phyloP scores from a whole-genome alignment of 2,797 vertebrate genomes.

The Diceros bicornis region DNA sequence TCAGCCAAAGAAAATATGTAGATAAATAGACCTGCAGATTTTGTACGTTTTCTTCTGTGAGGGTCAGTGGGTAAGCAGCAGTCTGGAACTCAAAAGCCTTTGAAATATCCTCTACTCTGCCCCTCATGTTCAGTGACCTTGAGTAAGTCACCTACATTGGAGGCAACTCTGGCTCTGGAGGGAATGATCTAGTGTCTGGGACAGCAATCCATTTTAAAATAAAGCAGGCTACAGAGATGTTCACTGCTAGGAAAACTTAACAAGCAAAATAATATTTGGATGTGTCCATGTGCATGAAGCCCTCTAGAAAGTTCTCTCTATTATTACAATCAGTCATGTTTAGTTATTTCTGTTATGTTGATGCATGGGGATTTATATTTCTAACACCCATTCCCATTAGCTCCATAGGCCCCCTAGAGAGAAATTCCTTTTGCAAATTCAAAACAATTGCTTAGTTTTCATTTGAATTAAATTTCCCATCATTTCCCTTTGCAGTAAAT shows the following conservation, averaged over 20 bases:
- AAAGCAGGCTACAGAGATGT: neutral
- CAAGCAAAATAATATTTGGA: slow-evolving; percentile 45
- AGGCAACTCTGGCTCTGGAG: slow-evolving; percentile 34
- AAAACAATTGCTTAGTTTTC: slow-evolving; percentile 65
- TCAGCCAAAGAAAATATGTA: slow-evolving; percentile 51
- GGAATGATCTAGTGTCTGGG: slow-evolving; percentile 18
- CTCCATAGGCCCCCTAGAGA: neutral
- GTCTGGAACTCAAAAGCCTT: slow-evolving; percentile 63
- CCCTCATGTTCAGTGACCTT: slow-evolving; percentile 63
- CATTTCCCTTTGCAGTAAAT: slow-evolving; percentile 52
- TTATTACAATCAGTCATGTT: neutral
- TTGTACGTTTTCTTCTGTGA: slow-evolving; percentile 45
- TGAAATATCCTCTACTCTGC: slow-evolving; percentile 40
- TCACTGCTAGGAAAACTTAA: neutral
- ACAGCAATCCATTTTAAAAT: neutral
- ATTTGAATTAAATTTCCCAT: slow-evolving; percentile 51
- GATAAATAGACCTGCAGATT: slow-evolving; percentile 66
- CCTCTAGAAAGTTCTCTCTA: slow-evolving; percentile 14
- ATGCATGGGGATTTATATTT: slow-evolving; percentile 38
- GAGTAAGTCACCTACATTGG: slow-evolving; percentile 38
- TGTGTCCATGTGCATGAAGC: neutral
- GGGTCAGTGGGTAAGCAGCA: slow-evolving; percentile 60
- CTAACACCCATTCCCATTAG: slow-evolving; percentile 16
- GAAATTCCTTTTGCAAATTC: slow-evolving; percentile 60
- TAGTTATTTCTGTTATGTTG: slow-evolving; percentile 29